A percentile compares a stretch with the other conserved stretches of the same genome.
Evolutionary conservation across 2,797 vertebrate species (phyloP).

Genomic region (Megaceryle alcyon): DNA sequence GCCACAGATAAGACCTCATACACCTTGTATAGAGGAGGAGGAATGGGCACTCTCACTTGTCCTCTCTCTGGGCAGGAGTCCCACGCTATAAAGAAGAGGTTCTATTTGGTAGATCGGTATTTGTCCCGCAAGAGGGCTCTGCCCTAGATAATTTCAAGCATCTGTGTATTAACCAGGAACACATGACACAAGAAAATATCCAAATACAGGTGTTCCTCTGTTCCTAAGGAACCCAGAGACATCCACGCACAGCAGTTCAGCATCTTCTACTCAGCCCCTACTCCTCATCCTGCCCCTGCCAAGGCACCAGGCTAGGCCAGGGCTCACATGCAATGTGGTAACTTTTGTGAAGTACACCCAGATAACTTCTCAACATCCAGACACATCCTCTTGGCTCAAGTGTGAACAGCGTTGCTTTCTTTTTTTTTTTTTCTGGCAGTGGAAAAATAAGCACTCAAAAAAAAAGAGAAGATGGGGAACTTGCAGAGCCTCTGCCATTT

Average conservation of each 20-base stretch:
- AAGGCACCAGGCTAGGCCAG: background rate
- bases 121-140: background rate
- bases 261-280: background rate
- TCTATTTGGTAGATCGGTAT: background rate
- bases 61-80: background rate
- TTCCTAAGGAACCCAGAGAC: background rate
- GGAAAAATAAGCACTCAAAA: background rate
- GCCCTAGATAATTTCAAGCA: background rate
- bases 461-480: background rate
- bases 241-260: background rate
- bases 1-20: background rate
- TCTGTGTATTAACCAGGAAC: background rate
- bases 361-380: background rate
- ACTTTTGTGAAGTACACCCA: background rate
- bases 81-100: background rate
- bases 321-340: fast-evolving
- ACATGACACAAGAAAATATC: background rate
- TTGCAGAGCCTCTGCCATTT: slow-evolving; percentile 29
- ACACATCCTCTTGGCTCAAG: background rate
- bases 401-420: background rate
- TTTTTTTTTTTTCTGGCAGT: background rate
- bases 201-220: background rate
- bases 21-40: background rate
- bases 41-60: background rate
- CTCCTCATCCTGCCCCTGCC: background rate